A percentile compares a stretch with the other conserved stretches of the same genome.
These are phyloP conservation scores for Acronicta aceris DNA, from an alignment of 2,888 invertebrate species.

Conservation along the genomic window DNA sequence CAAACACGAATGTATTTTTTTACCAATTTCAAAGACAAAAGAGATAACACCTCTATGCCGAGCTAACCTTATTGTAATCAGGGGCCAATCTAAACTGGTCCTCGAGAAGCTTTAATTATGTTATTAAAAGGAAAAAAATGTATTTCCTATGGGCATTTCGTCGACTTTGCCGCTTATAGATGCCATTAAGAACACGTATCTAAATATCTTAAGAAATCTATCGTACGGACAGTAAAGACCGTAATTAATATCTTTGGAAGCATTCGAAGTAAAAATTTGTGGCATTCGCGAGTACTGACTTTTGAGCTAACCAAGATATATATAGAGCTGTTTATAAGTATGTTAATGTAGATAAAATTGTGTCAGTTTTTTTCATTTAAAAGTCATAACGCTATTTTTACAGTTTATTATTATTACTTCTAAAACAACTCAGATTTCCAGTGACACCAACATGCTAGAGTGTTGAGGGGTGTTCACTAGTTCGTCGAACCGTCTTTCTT, in stretches of 20 bases:
- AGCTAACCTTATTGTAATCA: conserved; percentile 41
- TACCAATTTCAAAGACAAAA: conserved; percentile 28
- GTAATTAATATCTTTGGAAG: conserved; percentile 80
- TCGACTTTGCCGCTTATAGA: conserved; percentile 67
- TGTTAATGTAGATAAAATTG: background rate
- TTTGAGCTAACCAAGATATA: conserved; percentile 39
- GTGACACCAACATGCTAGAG: too few relatives aligned
- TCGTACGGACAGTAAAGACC: conserved; percentile 71
- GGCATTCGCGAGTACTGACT: conserved; percentile 73
- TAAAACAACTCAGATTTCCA: too few relatives aligned
- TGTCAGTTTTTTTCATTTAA: too few relatives aligned
- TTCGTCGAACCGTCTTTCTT: too few relatives aligned
- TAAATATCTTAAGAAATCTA: conserved; percentile 79
- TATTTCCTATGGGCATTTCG: conserved; percentile 74
- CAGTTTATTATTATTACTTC: too few relatives aligned
- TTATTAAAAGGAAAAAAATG: conserved; percentile 79
- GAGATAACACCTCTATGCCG: conserved; percentile 58
- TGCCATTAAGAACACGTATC: conserved; percentile 80
- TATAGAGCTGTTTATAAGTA: conserved; percentile 62
- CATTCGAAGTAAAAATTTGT: conserved; percentile 75
- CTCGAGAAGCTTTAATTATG: conserved; percentile 73
- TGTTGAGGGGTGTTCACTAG: too few relatives aligned
- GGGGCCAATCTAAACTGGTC: conserved; percentile 57
- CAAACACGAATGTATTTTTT: conserved; percentile 25
- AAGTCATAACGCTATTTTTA: too few relatives aligned